Conservation (phyloP, 2,888 invertebrate species). For the Nomada lathburiana region DNA sequence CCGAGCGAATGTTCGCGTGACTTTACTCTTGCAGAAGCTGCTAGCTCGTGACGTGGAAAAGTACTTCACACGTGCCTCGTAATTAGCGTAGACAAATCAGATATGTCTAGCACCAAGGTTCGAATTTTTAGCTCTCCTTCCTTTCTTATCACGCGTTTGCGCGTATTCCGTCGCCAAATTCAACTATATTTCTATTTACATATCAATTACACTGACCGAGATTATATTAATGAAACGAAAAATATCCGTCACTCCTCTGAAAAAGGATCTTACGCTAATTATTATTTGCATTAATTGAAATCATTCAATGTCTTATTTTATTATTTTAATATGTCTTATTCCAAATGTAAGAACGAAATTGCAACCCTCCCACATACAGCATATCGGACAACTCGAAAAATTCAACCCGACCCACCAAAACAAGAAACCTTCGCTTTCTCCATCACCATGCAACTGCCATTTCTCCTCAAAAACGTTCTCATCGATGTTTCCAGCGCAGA, state of each 20-base stretch:
- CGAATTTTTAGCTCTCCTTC: background rate
- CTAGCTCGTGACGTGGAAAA: constrained; percentile 15
- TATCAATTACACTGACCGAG: too few species aligned
- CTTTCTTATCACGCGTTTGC: background rate
- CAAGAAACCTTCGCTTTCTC: background rate
- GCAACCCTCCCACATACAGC: too few species aligned
- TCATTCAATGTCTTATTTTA: too few species aligned
- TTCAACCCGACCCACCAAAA: too few species aligned
- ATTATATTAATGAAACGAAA: too few species aligned
- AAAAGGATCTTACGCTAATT: too few species aligned
- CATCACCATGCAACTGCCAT: background rate
- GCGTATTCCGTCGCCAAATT: background rate
- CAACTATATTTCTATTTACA: background rate
- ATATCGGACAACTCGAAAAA: too few species aligned
- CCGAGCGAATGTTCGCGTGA: constrained; percentile 57
- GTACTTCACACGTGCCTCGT: constrained; percentile 16
- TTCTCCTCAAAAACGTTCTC: background rate
- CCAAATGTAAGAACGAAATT: too few species aligned
- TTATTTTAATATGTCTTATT: too few species aligned
- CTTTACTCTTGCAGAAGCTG: constrained; percentile 4
- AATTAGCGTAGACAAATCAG: constrained; percentile 21
- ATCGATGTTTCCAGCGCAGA: constrained; percentile 3
- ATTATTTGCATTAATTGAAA: too few species aligned
- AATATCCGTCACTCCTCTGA: too few species aligned
- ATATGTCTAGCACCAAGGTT: background rate